phyloP scores from a whole-genome alignment of 2,797 vertebrate genomes.

The Cuniculus paca region DNA sequence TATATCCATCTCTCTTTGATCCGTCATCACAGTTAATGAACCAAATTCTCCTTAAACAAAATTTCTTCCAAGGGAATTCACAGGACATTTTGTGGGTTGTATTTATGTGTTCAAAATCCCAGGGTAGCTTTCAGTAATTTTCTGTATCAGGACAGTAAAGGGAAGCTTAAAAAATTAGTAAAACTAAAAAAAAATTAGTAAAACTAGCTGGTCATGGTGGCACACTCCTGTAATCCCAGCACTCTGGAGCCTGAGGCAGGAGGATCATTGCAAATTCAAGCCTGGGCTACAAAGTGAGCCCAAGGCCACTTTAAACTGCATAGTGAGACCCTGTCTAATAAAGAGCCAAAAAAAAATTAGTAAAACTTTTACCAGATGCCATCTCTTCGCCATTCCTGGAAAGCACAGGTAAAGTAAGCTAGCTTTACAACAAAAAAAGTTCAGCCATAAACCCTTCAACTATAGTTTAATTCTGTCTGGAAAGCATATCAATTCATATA shows the following conservation, averaged over 20 bases:
- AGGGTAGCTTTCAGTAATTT: slow-evolving; percentile 64
- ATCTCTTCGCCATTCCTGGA: slow-evolving; percentile 41
- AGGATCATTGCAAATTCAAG: too few species aligned
- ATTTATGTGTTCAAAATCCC: slow-evolving; percentile 57
- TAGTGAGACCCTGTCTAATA: too few species aligned
- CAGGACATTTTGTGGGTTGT: neutral
- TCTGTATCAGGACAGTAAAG: slow-evolving; percentile 61
- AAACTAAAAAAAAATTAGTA: too few species aligned
- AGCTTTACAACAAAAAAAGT: neutral
- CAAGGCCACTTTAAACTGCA: too few species aligned
- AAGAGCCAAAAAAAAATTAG: slow-evolving; percentile 56
- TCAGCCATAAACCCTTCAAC: neutral
- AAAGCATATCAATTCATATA: slow-evolving; percentile 16
- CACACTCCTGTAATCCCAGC: too few species aligned
- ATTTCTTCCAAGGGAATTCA: slow-evolving; percentile 25
- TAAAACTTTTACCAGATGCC: slow-evolving; percentile 47
- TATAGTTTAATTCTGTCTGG: slow-evolving; percentile 10
- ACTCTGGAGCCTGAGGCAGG: too few species aligned
- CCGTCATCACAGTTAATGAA: slow-evolving; percentile 54
- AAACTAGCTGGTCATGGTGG: too few species aligned
- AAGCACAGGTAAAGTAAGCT: neutral
- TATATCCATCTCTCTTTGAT: slow-evolving; percentile 23
- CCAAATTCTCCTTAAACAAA: slow-evolving; percentile 37
- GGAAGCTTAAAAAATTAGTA: slow-evolving; percentile 56
- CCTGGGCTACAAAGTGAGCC: too few species aligned